A percentile compares a stretch with the other conserved stretches of the same genome.
Conservation (phyloP, 2,888 invertebrate species). For the Prostheceraeus crozeri region DNA sequence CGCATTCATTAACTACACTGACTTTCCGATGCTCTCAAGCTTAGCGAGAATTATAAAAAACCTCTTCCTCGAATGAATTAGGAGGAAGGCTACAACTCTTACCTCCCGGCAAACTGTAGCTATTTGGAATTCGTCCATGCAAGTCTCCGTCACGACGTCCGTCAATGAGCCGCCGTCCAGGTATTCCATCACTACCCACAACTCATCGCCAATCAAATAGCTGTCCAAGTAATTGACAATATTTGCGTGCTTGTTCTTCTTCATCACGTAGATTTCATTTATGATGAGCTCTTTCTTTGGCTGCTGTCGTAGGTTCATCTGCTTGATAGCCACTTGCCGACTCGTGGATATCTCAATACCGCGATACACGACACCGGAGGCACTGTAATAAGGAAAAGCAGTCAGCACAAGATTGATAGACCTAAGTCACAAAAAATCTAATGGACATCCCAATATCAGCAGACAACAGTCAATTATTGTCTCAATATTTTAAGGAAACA, state of each 20-base stretch:
- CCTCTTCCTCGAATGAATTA: no score
- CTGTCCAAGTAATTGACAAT: constrained; percentile 88
- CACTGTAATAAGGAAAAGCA: constrained; percentile 29
- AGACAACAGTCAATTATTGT: background rate
- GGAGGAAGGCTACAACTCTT: no score
- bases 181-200: constrained; percentile 94
- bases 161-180: constrained; percentile 79
- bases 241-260: constrained; percentile 72
- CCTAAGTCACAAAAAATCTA: background rate
- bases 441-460: background rate
- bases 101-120: constrained; percentile 86
- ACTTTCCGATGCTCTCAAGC: no score
- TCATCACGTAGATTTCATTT: constrained; percentile 69
- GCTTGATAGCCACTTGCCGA: constrained; percentile 79
- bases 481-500: no score
- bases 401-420: constrained; percentile 28
- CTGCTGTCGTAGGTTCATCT: constrained; percentile 86
- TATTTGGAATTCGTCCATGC: constrained; percentile 92
- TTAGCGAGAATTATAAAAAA: no score
- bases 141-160: constrained; percentile 90
- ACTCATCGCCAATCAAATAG: constrained; percentile 76
- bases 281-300: constrained; percentile 88
- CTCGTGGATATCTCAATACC: constrained; percentile 32
- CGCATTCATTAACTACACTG: no score
- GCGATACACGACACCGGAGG: constrained; percentile 36